These are phyloP conservation scores for Coracopsis vasa DNA, from an alignment of 2,113 vertebrate species.

Conservation along the genomic window DNA sequence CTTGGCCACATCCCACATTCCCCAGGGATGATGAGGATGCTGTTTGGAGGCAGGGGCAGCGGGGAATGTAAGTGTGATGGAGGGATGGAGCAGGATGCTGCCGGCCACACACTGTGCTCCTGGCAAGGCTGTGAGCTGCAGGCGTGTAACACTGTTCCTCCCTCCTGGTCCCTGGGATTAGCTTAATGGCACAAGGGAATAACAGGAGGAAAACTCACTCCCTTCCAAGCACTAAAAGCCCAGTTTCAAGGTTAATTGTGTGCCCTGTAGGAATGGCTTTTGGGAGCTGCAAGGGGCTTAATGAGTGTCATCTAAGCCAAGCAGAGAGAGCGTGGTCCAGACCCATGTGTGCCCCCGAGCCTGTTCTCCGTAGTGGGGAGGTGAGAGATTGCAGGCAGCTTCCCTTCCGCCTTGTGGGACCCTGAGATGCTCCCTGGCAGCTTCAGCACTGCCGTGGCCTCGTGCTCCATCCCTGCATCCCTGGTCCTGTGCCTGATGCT, in stretches of 20 bases:
- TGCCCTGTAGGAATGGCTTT: constrained; percentile 52
- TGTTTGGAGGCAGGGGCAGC: background rate
- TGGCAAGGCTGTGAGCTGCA: constrained; percentile 23
- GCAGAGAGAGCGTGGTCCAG: constrained; percentile 10
- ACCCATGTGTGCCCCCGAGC: background rate
- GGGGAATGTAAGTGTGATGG: accelerated
- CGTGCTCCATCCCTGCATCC: accelerated
- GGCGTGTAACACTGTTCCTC: background rate
- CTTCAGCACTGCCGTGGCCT: background rate
- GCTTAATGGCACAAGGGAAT: constrained; percentile 32
- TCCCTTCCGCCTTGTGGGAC: background rate
- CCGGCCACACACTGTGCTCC: background rate
- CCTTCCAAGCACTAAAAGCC: constrained; percentile 60
- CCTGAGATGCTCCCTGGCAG: background rate
- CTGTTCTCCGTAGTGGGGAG: background rate
- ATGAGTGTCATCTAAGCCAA: constrained; percentile 62
- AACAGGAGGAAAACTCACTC: constrained; percentile 49
- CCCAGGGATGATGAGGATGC: background rate
- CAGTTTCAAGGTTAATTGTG: constrained; percentile 62
- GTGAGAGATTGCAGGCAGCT: constrained; percentile 15
- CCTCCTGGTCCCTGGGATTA: constrained; percentile 19
- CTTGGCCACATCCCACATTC: background rate
- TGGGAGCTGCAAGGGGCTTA: constrained; percentile 33
- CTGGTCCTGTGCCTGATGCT: background rate
- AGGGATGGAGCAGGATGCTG: background rate